Percentiles rank a stretch among this genome's conserved stretches.
Conservation (phyloP, 2,113 vertebrate genomes). For the Casuarius casuarius region DNA sequence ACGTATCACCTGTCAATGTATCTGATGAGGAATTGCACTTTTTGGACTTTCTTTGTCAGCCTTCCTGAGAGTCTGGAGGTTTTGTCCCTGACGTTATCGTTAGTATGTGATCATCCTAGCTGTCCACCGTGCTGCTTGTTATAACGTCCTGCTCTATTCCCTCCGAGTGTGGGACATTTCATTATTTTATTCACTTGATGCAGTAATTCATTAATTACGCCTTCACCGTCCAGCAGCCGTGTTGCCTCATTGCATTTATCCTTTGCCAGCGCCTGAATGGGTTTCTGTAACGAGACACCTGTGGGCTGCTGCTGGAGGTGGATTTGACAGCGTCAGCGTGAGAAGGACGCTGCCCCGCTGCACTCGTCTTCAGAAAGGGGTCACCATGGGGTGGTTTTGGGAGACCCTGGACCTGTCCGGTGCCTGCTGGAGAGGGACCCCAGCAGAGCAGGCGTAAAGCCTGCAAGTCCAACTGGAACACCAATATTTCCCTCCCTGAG, state of each 20-base stretch:
- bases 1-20: neutral
- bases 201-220: neutral
- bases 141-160: neutral
- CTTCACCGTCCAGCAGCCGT: neutral
- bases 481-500: neutral
- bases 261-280: neutral
- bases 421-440: neutral
- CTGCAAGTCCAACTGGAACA: neutral
- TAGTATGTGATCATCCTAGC: neutral
- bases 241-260: neutral
- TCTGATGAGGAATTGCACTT: neutral
- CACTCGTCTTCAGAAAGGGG: neutral
- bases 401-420: neutral
- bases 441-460: neutral
- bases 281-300: neutral
- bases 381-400: neutral
- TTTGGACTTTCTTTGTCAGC: neutral
- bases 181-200: neutral
- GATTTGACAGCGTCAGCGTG: neutral
- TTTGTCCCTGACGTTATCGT: neutral
- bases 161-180: neutral
- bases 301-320: neutral
- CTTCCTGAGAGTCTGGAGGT: neutral
- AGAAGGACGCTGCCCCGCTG: neutral
- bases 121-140: neutral